phyloP scores from a whole-genome alignment of 2,888 invertebrate species.

The Leptinotarsa rubiginosa region DNA sequence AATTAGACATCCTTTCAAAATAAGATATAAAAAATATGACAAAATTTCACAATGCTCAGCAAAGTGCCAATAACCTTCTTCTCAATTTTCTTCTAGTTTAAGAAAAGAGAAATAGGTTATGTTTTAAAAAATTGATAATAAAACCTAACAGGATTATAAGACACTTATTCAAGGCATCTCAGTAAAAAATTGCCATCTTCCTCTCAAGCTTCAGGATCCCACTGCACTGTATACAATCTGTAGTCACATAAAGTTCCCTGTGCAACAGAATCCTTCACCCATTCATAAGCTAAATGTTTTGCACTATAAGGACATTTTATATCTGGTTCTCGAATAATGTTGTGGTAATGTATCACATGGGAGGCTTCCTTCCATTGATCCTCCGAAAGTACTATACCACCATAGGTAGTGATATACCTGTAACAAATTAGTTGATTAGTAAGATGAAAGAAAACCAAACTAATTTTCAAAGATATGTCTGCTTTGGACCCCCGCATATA shows the following conservation, averaged over 20 bases:
- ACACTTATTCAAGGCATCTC: too few species aligned
- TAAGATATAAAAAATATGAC: too few species aligned
- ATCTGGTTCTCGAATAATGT: constrained; percentile 47
- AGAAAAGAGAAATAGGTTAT: too few species aligned
- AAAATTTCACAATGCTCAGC: too few species aligned
- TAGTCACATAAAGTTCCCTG: constrained; percentile 57
- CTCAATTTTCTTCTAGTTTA: too few species aligned
- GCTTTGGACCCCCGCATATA: too few species aligned
- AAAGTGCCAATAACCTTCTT: too few species aligned
- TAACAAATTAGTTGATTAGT: not conserved
- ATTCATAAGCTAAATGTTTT: constrained; percentile 62
- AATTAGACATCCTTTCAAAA: too few species aligned
- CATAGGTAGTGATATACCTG: constrained; percentile 76
- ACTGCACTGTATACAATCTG: constrained; percentile 55
- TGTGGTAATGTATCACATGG: constrained; percentile 62
- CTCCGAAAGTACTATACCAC: constrained; percentile 66
- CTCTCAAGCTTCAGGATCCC: constrained; percentile 41
- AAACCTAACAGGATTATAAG: too few species aligned
- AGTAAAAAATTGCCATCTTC: too few species aligned
- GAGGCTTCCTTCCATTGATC: constrained; percentile 60
- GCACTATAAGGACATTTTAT: constrained; percentile 54
- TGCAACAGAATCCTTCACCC: constrained; percentile 65
- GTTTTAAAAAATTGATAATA: too few species aligned
- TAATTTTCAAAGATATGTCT: too few species aligned
- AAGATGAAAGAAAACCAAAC: not conserved